Conservation (phyloP, 2,888 invertebrate genomes). For the Molorchus minor region DNA sequence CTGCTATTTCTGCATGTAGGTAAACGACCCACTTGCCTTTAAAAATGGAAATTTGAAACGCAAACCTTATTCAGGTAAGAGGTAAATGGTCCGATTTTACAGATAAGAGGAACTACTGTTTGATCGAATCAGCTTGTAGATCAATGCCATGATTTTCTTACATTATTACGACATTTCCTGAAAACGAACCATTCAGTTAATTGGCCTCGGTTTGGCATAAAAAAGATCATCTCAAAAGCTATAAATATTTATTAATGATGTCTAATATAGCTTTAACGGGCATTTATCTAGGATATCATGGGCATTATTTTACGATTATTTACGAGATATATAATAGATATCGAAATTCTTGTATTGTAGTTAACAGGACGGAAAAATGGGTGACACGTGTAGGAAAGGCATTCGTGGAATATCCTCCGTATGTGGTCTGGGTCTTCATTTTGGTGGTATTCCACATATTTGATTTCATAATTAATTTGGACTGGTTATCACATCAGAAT, state of each 20-base stretch:
- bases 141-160: background rate
- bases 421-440: slow-evolving; percentile 26
- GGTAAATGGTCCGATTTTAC: slow-evolving; percentile 8
- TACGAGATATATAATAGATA: slow-evolving; percentile 5
- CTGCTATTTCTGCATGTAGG: too few species aligned
- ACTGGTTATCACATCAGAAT: background rate
- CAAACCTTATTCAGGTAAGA: background rate
- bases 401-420: slow-evolving; percentile 28
- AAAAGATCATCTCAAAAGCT: slow-evolving; percentile 12
- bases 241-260: slow-evolving; percentile 23
- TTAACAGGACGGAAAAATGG: slow-evolving; percentile 12
- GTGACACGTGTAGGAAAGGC: slow-evolving; percentile 23
- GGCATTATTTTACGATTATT: slow-evolving; percentile 14
- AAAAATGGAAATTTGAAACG: background rate
- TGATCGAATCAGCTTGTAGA: slow-evolving; percentile 7
- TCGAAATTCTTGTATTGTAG: slow-evolving; percentile 16
- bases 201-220: slow-evolving; percentile 34
- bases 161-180: slow-evolving; percentile 19
- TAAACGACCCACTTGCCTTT: too few species aligned
- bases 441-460: slow-evolving; percentile 12
- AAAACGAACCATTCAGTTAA: slow-evolving; percentile 34
- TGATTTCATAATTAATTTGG: slow-evolving; percentile 20
- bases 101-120: slow-evolving; percentile 14
- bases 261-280: slow-evolving; percentile 11
- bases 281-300: slow-evolving; percentile 10